Percentiles rank a stretch among this genome's conserved stretches.
Evolutionary conservation across 2,113 vertebrate genomes (phyloP).

Genomic region (Hystrix brachyura): DNA sequence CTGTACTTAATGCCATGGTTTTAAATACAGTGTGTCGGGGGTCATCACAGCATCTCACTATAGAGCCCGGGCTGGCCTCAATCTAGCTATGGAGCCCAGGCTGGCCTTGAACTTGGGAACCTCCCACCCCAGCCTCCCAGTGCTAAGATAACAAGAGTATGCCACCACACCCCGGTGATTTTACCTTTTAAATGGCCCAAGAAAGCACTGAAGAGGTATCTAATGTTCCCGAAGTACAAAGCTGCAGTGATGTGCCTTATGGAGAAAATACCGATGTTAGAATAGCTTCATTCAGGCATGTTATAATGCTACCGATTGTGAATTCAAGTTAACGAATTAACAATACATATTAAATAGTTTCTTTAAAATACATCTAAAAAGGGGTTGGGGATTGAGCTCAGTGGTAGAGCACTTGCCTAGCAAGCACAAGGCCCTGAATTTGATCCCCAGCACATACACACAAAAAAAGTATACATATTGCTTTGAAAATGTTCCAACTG

Average conservation of each 20-base stretch:
- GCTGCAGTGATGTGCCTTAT: background rate
- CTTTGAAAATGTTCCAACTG: background rate
- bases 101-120: background rate
- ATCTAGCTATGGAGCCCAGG: background rate
- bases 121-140: background rate
- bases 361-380: background rate
- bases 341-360: background rate
- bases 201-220: background rate
- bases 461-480: background rate
- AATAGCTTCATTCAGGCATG: background rate
- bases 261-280: background rate
- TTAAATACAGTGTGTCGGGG: background rate
- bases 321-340: conserved; percentile 17
- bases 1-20: background rate
- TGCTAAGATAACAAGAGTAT: background rate
- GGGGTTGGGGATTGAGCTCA: background rate
- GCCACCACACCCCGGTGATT: background rate
- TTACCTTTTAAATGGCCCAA: background rate
- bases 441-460: too few relatives aligned
- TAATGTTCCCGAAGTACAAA: background rate
- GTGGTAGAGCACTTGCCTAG: too few relatives aligned
- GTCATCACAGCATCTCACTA: background rate
- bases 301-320: background rate
- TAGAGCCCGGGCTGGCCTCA: background rate
- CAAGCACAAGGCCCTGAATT: too few relatives aligned